Conservation (phyloP, 2,113 vertebrate genomes). For the Noturus placidus region DNA sequence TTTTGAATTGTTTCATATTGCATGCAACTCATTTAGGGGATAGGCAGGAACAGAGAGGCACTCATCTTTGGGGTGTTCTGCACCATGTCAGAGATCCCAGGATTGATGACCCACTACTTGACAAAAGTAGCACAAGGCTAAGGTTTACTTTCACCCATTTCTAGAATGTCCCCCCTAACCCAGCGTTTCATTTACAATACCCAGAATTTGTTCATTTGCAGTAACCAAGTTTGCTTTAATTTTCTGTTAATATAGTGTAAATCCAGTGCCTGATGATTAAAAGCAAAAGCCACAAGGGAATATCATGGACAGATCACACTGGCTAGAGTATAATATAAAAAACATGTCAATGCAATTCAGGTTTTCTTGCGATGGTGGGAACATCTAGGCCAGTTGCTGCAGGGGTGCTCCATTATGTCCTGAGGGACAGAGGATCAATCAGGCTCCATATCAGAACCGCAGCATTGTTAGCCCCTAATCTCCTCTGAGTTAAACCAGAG, state of each 20-base stretch:
- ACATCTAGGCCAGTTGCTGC: background rate
- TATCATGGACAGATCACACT: constrained; percentile 12
- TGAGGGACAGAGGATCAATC: constrained; percentile 62
- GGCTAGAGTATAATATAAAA: background rate
- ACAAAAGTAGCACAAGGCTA: constrained; percentile 74
- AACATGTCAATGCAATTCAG: constrained; percentile 18
- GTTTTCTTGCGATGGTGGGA: constrained; percentile 32
- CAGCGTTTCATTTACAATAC: constrained; percentile 21
- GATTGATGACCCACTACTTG: constrained; percentile 81
- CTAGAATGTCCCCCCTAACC: constrained; percentile 46
- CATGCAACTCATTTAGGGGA: constrained; percentile 77
- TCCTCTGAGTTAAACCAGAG: constrained; percentile 81
- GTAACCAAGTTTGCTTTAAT: constrained; percentile 1
- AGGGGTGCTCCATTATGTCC: constrained; percentile 57
- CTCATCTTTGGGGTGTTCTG: constrained; percentile 83
- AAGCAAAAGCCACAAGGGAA: background rate
- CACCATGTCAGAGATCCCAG: constrained; percentile 71
- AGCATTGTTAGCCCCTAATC: constrained; percentile 67
- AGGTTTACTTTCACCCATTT: constrained; percentile 59
- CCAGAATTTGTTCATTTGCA: constrained; percentile 7
- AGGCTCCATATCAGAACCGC: constrained; percentile 53
- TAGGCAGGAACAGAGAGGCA: constrained; percentile 80
- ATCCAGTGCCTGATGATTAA: background rate
- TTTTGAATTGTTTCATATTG: constrained; percentile 78
- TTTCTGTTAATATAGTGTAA: constrained; percentile 9